Evolutionary conservation across 2,888 invertebrate genomes (phyloP), one percentile per base, ranked within the genome.

Genomic region (Pristionchus arcanus): DNA sequence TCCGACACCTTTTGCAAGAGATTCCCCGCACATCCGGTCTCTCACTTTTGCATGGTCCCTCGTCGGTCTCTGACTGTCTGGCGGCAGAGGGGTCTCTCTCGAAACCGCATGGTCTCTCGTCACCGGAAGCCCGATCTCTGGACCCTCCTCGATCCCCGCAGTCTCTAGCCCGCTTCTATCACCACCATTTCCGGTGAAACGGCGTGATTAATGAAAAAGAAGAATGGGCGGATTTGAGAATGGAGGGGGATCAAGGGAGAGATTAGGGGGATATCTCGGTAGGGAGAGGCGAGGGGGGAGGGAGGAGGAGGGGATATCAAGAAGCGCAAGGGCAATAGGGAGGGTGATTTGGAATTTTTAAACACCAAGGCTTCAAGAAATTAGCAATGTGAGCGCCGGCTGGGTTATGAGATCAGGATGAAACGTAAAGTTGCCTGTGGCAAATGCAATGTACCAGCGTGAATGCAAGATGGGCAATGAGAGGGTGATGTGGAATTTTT

Each of bases 251-350:
- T 87, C 53, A 63, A 88, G 68, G 90, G 77, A 86, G 74, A n/a
- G 74, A 90, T 66, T 37, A 87, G 85, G 87, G 53, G 53, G 71
- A 90, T 74, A 81, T 81, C 81, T 28, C 81, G 77, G n/a, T 81
- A 74, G 84, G 84, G 81, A 74, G 81, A 63, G 88, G 87, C 66
- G 81, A 89, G 90, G 89, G 31, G 63, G 84, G 63, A 19, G 87
- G 89, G 31, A 74, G 84, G 63, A 19, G 87, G 42, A 37, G 59
- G 89, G 81, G 86, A 90, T 68, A 42, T 81, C 89, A 84, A 86
- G 90, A 85, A 37, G 85, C 42, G 85, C 15, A 83, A 16, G 42
- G 83, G 42, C 42, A 28, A 59, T 9, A 21, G 81, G 53, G 53
- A 19, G 25, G 9, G 83, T 31, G 83, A 37, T 28, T 25, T 13